Evolutionary conservation across 1,140 invertebrate genomes (phyloP), one percentile per base, ranked within the genome.

Genomic region (Drosophila chauvacae): DNA sequence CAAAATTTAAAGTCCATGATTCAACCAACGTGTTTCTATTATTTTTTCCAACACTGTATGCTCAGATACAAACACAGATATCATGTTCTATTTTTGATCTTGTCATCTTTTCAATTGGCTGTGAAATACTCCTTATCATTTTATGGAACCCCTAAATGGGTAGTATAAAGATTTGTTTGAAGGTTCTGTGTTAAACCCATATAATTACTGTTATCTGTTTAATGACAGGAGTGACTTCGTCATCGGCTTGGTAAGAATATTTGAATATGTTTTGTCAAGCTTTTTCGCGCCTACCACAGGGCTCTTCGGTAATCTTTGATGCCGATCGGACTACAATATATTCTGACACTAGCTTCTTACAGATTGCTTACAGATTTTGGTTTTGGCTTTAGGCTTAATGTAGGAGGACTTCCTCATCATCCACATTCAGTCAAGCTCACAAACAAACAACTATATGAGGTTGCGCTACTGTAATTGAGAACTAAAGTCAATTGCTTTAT

Each of bases 51-150:
- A n/a, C n/a, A n/a, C n/a, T n/a, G n/a, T n/a, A n/a, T 3, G 26
- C 10, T 26, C 23, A 16, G 13, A 16, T 18, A 30, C 2, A 33
- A 51, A 1, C 28, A 30, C 10, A 30, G 26, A 50, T 51, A 18
- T 1, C 3, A 13, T 5, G n/a, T 28, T 39, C 26, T 48, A 48
- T 42, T 42, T 50, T 28, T 9, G 13, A 66, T 4, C 41, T 45
- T 64, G 23, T 61, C 56, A 61, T 59, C 18, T 23, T 61, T 35
- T 44, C 13, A 37, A 63, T 30, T 47, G 33, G 0, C 56, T 61
- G 18, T 53, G 30, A 35, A 28, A 50, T 28, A 28, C 10, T 7
- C 7, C 23, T 59, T 72, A 72, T 59, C 69, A 50, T 33, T 37
- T 48, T 42, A 48, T 59, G n/a, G 42, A 9, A 28, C 44, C 23